Evolutionary conservation across 2,888 invertebrate species (phyloP).

Genomic region (Parnassius apollo): DNA sequence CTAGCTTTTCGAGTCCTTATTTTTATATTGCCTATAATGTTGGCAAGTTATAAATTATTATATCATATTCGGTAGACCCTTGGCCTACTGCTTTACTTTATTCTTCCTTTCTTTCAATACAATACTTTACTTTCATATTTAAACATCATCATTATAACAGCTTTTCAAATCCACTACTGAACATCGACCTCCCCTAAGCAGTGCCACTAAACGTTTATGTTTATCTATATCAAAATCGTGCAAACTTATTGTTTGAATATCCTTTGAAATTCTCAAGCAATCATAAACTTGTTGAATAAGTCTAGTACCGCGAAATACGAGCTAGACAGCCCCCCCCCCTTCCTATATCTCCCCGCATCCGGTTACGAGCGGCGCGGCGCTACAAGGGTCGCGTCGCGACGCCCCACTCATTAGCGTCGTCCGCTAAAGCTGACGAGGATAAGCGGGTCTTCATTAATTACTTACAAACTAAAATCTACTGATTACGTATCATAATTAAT

Average conservation of each 20-base stretch:
- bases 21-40: no score
- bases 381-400: background rate
- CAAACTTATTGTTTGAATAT: background rate
- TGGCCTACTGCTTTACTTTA: no score
- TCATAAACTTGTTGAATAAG: constrained; percentile 11
- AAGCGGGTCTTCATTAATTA: background rate
- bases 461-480: constrained; percentile 1
- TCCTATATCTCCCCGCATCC: background rate
- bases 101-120: no score
- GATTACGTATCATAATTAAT: background rate
- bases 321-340: background rate
- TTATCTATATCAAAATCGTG: no score
- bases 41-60: no score
- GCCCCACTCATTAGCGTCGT: constrained; percentile 4
- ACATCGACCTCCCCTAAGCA: no score
- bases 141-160: no score
- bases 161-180: no score
- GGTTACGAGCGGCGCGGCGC: background rate
- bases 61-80: no score
- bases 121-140: no score
- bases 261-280: background rate
- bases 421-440: background rate
- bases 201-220: no score
- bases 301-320: background rate
- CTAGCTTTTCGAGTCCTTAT: no score